Percentiles rank a stretch among this genome's conserved stretches.
These are phyloP conservation scores for Heterodera filipjevi DNA, from an alignment of 2,888 invertebrate genomes.

Conservation along the genomic window DNA sequence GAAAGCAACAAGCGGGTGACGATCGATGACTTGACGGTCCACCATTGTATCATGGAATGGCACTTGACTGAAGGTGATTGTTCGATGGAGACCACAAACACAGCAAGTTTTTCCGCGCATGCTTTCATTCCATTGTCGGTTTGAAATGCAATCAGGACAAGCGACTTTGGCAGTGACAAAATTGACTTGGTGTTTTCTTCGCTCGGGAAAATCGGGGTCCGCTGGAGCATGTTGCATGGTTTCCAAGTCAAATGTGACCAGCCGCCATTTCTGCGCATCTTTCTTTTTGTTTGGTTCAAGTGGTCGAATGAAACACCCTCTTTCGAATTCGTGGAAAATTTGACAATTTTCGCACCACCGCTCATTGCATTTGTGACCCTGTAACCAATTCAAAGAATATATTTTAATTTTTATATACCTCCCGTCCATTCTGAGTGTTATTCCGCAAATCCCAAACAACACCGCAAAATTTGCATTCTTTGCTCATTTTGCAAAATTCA, in stretches of 20 bases:
- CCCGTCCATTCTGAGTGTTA: slow-evolving; percentile 5
- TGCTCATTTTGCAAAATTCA: background rate
- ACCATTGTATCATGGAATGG: background rate
- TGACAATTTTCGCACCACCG: slow-evolving; percentile 6
- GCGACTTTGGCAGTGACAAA: slow-evolving; percentile 11
- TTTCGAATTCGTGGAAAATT: background rate
- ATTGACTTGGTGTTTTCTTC: slow-evolving; percentile 25
- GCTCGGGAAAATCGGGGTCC: background rate
- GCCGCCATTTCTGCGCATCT: background rate
- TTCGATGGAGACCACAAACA: slow-evolving; percentile 1
- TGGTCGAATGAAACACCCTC: slow-evolving; percentile 1
- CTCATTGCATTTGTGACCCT: slow-evolving; percentile 12
- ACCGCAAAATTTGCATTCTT: slow-evolving; percentile 21
- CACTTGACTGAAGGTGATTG: background rate
- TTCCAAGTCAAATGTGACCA: background rate
- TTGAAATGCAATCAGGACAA: background rate
- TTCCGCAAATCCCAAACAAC: slow-evolving; percentile 1
- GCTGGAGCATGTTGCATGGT: slow-evolving; percentile 4
- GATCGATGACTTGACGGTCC: background rate
- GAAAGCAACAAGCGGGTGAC: slow-evolving; percentile 21
- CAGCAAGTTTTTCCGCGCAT: background rate
- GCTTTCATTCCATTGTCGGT: slow-evolving; percentile 11
- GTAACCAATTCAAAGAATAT: background rate
- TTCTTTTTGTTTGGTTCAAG: background rate
- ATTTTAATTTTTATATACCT: background rate